A percentile compares a stretch with the other conserved stretches of the same genome.
phyloP scores from a whole-genome alignment of 2,113 vertebrate species.

The Suricata suricatta region DNA sequence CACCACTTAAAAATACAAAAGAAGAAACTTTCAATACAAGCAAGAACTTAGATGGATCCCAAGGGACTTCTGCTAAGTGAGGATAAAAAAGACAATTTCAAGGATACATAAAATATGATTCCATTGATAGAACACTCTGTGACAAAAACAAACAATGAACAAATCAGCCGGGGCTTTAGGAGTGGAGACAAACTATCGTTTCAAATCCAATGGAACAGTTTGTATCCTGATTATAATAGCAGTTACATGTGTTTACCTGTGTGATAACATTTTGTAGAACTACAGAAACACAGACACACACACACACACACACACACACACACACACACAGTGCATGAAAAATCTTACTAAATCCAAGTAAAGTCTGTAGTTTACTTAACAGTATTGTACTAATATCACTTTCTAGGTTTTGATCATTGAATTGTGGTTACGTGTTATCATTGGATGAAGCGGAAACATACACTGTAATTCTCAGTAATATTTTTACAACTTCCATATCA shows the following conservation, averaged over 20 bases:
- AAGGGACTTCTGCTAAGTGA: background rate
- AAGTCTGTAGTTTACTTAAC: background rate
- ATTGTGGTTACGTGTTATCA: background rate
- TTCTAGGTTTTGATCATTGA: background rate
- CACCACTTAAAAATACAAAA: background rate
- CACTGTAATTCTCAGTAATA: background rate
- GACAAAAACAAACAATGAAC: background rate
- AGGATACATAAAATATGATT: background rate
- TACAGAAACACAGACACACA: background rate
- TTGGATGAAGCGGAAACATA: background rate
- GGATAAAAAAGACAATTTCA: accelerated
- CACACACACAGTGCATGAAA: background rate
- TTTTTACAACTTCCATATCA: background rate
- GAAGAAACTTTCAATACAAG: background rate
- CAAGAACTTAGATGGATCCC: background rate
- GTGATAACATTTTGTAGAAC: background rate
- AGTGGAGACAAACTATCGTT: background rate
- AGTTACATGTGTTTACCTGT: background rate
- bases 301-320: background rate
- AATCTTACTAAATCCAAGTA: background rate
- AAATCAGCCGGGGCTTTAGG: background rate
- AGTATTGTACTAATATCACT: background rate
- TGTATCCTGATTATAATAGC: background rate
- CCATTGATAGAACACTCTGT: background rate
- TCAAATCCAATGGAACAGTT: background rate